Evolutionary conservation across 2,113 vertebrate species (phyloP).

Genomic region (Vireo altiloquus): DNA sequence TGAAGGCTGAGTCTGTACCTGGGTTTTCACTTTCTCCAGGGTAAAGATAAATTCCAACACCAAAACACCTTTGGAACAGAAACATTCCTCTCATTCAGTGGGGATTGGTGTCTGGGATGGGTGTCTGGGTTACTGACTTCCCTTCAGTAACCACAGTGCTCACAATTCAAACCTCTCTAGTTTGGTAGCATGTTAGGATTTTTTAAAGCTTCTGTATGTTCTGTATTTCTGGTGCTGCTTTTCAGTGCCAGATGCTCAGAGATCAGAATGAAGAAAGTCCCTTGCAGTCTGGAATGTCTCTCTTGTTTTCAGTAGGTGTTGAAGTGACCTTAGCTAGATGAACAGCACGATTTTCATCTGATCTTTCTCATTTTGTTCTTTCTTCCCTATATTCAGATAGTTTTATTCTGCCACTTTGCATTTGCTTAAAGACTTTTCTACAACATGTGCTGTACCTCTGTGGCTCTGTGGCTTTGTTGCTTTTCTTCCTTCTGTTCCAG

Average conservation of each 20-base stretch:
- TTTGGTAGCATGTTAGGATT: not conserved
- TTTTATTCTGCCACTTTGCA: not conserved
- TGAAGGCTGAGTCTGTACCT: not conserved
- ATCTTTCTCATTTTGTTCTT: not conserved
- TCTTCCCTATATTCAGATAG: not conserved
- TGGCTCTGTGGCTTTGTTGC: not conserved
- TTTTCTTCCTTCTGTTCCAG: not conserved
- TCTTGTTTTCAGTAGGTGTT: not conserved
- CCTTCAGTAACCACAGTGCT: not conserved
- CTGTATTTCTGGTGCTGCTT: not conserved
- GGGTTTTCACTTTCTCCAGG: not conserved
- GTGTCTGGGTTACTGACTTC: too few relatives aligned
- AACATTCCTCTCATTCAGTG: fast-evolving
- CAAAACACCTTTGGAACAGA: not conserved
- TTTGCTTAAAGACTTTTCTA: not conserved
- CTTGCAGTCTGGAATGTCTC: not conserved
- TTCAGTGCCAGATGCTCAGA: not conserved
- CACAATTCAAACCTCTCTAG: not conserved
- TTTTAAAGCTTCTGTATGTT: not conserved
- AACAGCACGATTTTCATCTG: not conserved
- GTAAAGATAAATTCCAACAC: not conserved
- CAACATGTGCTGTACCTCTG: not conserved
- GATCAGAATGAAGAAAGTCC: not conserved
- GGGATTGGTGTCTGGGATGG: not conserved
- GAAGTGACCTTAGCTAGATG: not conserved